phyloP scores from a whole-genome alignment of 2,888 invertebrate genomes.

The Mythimna pallens region DNA sequence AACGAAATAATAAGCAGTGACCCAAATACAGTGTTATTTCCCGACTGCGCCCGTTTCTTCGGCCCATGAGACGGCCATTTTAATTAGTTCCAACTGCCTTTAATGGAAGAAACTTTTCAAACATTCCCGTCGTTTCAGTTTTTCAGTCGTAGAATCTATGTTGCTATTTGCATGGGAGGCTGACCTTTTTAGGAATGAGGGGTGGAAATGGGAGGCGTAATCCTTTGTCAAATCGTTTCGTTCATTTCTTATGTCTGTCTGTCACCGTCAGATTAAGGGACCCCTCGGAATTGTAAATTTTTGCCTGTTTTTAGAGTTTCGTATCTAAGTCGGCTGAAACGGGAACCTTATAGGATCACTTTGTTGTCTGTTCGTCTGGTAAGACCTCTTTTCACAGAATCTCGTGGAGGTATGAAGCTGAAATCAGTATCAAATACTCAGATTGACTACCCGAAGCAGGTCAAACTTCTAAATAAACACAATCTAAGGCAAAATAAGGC shows the following conservation, averaged over 20 bases:
- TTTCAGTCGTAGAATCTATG: slow-evolving; percentile 16
- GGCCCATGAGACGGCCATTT: slow-evolving; percentile 47
- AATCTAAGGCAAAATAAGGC: too few relatives aligned
- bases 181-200: neutral
- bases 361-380: too few relatives aligned
- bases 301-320: too few relatives aligned
- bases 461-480: too few relatives aligned
- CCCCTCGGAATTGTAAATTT: too few relatives aligned
- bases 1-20: slow-evolving; percentile 13
- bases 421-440: too few relatives aligned
- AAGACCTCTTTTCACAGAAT: too few relatives aligned
- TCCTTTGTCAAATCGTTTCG: slow-evolving; percentile 1
- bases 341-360: too few relatives aligned
- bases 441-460: too few relatives aligned
- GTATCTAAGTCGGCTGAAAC: too few relatives aligned
- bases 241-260: neutral
- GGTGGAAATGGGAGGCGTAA: neutral
- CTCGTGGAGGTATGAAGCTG: too few relatives aligned
- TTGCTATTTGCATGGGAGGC: neutral
- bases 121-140: slow-evolving; percentile 27
- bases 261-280: neutral
- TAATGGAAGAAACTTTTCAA: slow-evolving; percentile 45
- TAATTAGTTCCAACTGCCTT: slow-evolving; percentile 48
- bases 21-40: slow-evolving; percentile 41
- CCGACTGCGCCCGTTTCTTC: slow-evolving; percentile 36